Base-by-base conservation (phyloP, 2,888 invertebrate species). In the Taenaris catops region DNA sequence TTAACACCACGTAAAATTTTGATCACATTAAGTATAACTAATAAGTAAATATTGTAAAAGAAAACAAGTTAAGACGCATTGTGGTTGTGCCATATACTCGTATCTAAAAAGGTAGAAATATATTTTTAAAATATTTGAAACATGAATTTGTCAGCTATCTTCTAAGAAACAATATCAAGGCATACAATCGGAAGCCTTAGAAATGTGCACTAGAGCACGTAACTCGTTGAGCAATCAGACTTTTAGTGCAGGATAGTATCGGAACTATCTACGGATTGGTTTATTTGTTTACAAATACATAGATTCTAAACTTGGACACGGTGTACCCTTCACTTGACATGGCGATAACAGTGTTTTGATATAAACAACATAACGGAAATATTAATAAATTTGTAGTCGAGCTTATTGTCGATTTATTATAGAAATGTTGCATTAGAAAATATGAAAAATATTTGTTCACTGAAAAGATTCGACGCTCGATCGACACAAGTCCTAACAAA, bases 201-300 rank as follows among this genome's bases (percentile, higher is more conserved):
- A 47, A 51, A 53, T 50, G 55, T 48, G 49, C 48, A 41, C 35
- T 25, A 18, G 46, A 17, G 42, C 44, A 31, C 45, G 44, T 49
- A 47, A 45, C 43, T 36, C 36, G 29, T 8, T 44, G 33, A 29
- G 32, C 35, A 46, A 45, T 50, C 44, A 46, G 44, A 38, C 41
- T 25, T 40, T 31, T 29, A 25, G 36, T 19, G 20, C 18, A 9
- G 25, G 18, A 36, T 25, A 29, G 14, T 18, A 36, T 35, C 25
- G n/a, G 19, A 25, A 12, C 25, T 36, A 36, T 29, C 36, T 36
- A 9, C 8, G 29, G 11, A 8, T 21, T 25, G 29, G 26, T 37
- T 36, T 36, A 37, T 41, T 21, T 34, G 21, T 29, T 32, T 19
- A 33, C 32, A 35, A 27, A 35, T 21, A 33, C 32, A 41, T 36